Base-by-base conservation (phyloP, 1,140 invertebrate genomes). In the Eciton burchellii region DNA sequence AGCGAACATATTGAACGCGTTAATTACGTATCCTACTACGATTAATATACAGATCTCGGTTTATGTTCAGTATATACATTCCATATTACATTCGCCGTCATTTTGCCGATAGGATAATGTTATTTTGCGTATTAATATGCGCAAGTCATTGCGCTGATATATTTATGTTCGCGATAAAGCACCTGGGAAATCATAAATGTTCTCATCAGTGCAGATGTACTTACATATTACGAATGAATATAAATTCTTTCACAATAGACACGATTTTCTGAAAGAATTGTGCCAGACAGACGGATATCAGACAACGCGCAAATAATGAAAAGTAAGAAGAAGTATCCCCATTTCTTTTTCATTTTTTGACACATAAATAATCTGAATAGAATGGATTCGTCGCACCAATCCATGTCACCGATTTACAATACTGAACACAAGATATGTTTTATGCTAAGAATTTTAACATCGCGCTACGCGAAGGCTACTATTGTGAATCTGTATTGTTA, bases 101-200 rank as follows among this genome's bases (percentile, higher is more conserved):
- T 72, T 49, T 49, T 63, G 35, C 19, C 19, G 35, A 1, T 57
- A 49, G 6, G 1, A 14, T 79, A 57, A 70, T 45, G 43, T 54
- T 77, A 74, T 77, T 26, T 70, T 29, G 43, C 12, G 54, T 56
- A 54, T 0, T 68, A 68, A 57, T 56, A 16, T 68, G 49, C 63
- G 21, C 47, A 43, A 41, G 41, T 54, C 19, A 14, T 56, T 56
- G 35, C 63, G 49, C 8, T 16, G n/a, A 45, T 57, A 57, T 70
- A 29, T 54, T 11, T 3, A 35, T 41, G 26, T 54, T 0, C 12
- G 12, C 16, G 24, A 6, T 41, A 66, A 77, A 77, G n/a, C 41
- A 70, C 3, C 1, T n/a, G 43, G 41, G 16, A 77, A 66, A 45
- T 79, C 35, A 6, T 16, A 6, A 52, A 52, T 35, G 47, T 41